phyloP scores from a whole-genome alignment of 2,797 vertebrate genomes.

The Cirrhinus molitorella region DNA sequence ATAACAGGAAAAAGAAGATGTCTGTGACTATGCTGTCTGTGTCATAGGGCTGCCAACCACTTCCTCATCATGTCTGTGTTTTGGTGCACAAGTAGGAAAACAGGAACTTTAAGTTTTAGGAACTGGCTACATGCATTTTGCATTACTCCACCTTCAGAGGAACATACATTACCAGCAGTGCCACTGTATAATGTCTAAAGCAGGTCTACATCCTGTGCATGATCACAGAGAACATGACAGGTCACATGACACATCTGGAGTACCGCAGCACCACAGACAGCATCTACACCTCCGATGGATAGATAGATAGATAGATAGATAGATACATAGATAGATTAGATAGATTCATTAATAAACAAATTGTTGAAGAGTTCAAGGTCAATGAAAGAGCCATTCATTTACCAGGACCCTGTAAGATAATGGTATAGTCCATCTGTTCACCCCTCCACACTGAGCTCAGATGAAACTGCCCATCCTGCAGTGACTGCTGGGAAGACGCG shows the following conservation, averaged over 20 bases:
- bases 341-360: neutral
- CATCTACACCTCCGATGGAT: neutral
- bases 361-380: constrained; percentile 66
- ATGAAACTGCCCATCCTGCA: constrained; percentile 85
- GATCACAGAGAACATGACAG: neutral
- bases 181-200: neutral
- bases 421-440: constrained; percentile 73
- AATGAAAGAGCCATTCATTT: constrained; percentile 67
- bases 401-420: constrained; percentile 60
- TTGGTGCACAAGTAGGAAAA: neutral
- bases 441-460: constrained; percentile 79
- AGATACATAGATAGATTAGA: neutral
- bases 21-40: neutral
- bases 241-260: neutral
- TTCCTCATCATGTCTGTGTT: constrained; percentile 31
- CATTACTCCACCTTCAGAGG: neutral
- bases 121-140: neutral
- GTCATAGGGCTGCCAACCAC: neutral
- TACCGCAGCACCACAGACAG: neutral
- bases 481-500: constrained; percentile 86
- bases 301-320: neutral
- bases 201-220: neutral
- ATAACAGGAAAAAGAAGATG: neutral
- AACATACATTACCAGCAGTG: neutral
- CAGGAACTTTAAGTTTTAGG: neutral